Evolutionary conservation across 1,140 invertebrate species (phyloP).

Genomic region (Myzus persicae): DNA sequence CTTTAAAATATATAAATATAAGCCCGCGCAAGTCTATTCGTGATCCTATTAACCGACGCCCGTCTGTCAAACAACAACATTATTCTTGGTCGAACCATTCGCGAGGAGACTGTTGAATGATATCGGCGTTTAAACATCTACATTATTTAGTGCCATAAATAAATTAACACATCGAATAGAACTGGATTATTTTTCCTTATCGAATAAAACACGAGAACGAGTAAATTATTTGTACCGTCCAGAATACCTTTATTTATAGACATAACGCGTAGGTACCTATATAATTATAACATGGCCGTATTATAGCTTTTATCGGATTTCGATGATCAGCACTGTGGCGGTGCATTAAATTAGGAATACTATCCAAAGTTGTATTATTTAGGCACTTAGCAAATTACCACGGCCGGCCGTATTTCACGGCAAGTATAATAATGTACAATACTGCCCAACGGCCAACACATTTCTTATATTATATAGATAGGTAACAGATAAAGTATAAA

Average conservation of each 20-base stretch:
- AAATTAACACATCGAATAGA: neutral
- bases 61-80: neutral
- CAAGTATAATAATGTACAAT: neutral
- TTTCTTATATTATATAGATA: slow-evolving; percentile 19
- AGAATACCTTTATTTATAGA: neutral
- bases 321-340: neutral
- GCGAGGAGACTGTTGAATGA: neutral
- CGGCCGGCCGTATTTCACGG: neutral
- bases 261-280: neutral
- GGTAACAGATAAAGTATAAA: neutral
- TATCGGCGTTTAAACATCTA: neutral
- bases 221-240: neutral
- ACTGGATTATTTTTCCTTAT: neutral
- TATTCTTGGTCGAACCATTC: neutral
- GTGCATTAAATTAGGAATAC: neutral
- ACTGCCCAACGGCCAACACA: neutral
- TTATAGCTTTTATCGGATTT: neutral
- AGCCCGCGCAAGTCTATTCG: neutral
- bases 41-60: neutral
- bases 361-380: neutral
- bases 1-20: neutral
- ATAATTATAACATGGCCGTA: neutral
- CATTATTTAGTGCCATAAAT: neutral
- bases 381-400: slow-evolving; percentile 15
- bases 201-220: neutral